These are phyloP conservation scores for Nicator chloris DNA, from an alignment of 2,113 vertebrate species.

Conservation along the genomic window DNA sequence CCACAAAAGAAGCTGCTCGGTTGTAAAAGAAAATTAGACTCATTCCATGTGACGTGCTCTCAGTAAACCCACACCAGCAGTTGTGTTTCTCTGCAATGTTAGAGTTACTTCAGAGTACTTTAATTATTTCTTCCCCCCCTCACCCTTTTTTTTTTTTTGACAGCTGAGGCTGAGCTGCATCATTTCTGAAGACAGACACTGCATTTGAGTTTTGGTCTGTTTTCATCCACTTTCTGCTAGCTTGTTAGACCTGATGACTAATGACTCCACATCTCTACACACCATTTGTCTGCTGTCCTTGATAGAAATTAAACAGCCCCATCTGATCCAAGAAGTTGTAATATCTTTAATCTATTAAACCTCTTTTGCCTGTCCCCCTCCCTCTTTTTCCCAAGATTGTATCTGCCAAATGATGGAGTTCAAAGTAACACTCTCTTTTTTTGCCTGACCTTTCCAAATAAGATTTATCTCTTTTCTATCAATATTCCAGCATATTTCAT, in stretches of 20 bases:
- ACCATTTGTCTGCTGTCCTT: not conserved
- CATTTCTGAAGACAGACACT: not conserved
- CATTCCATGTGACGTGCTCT: not conserved
- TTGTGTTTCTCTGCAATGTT: not conserved
- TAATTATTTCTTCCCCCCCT: not conserved
- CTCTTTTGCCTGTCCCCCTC: not conserved
- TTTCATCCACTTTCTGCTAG: not conserved
- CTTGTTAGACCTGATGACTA: not conserved
- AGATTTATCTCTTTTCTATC: not conserved
- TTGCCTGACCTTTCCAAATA: not conserved
- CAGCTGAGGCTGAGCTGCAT: not conserved
- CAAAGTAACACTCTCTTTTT: not conserved
- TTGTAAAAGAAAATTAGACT: not conserved
- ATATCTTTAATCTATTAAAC: not conserved
- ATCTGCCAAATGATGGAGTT: not conserved
- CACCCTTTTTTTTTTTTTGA: not conserved
- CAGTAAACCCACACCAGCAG: not conserved
- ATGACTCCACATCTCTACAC: not conserved
- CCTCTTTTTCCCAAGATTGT: not conserved
- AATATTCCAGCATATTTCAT: not conserved
- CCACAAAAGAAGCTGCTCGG: not conserved
- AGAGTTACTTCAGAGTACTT: not conserved
- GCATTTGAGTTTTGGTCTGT: not conserved
- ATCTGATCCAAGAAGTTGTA: not conserved
- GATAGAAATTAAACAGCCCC: not conserved